Percentiles rank a stretch among this genome's conserved stretches.
These are phyloP conservation scores for Minunthozetes semirufus DNA, from an alignment of 2,888 invertebrate species.

Conservation along the genomic window DNA sequence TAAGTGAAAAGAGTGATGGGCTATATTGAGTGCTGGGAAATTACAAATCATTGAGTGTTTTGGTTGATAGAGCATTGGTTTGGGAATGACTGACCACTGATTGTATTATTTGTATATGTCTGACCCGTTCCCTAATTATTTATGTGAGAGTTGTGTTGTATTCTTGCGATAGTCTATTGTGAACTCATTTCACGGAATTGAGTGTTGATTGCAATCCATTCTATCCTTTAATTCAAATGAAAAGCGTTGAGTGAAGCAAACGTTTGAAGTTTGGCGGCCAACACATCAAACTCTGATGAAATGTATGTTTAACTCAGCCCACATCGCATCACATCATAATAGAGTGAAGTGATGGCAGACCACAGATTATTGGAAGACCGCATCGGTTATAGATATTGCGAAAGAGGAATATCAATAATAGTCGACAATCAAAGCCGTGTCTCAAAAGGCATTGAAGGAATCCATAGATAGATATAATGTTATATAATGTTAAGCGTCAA, in stretches of 20 bases:
- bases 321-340: not conserved
- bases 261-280: constrained; percentile 3
- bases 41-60: not conserved
- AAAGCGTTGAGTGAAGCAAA: not conserved
- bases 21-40: too few species aligned
- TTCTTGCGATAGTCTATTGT: not conserved
- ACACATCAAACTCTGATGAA: not conserved
- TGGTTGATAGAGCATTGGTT: not conserved
- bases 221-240: constrained; percentile 9
- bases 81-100: not conserved
- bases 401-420: not conserved
- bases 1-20: too few species aligned
- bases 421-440: not conserved
- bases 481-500: constrained; percentile 25
- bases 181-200: not conserved
- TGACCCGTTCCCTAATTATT: constrained; percentile 4
- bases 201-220: constrained; percentile 9
- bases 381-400: not conserved
- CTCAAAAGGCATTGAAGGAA: not conserved
- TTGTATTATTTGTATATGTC: not conserved
- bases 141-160: not conserved
- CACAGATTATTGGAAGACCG: constrained; percentile 4
- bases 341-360: not conserved
- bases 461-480: constrained; percentile 1
- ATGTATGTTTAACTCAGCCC: not conserved